Base-by-base conservation (phyloP, 2,888 invertebrate genomes). In the Thelaira solivaga region DNA sequence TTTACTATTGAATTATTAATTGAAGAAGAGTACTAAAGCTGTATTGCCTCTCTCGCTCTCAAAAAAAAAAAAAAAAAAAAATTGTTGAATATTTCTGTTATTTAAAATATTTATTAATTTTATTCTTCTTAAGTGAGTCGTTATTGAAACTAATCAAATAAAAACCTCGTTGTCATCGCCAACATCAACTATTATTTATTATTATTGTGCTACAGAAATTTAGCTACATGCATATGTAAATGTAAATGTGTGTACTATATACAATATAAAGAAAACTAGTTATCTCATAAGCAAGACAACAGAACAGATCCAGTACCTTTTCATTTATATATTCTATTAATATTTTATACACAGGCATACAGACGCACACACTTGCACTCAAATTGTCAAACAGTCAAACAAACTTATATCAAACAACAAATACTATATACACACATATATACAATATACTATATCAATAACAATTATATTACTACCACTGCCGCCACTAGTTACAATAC, bases 221-320 rank as follows among this genome's bases (percentile, higher is more conserved):
- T 39, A 31, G 59, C 49, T 67, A 43, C 24, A 71, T 53, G 31
- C 22, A 45, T 10, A 41, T n/a, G n/a, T n/a, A 26, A 5, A 26
- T 26, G 26, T 26, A 26, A 5, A 26, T 26, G 26, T 26, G 26
- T 39, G 36, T 39, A 39, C 16, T 13, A 51, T 74, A 57, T 24
- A 47, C 16, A 39, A 51, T 74, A 57, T 24, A 47, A 55, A 59
- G 36, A 22, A 31, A 61, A 22, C 34, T 68, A 72, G 72, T 73
- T 78, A 78, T 78, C 78, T 74, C 69, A 53, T 18, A 47, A 39
- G 41, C 34, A 59, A 31, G 36, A 13, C n/a, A 39, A 13, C 36
- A 26, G 26, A n/a, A 26, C 61, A 73, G 51, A 65, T 59, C 67
- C 72, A 78, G 69, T 71, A 61, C 65, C 73, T 31, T 65, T 72